Evolutionary conservation across 2,113 vertebrate species (phyloP).

Genomic region (Polypterus senegalus): DNA sequence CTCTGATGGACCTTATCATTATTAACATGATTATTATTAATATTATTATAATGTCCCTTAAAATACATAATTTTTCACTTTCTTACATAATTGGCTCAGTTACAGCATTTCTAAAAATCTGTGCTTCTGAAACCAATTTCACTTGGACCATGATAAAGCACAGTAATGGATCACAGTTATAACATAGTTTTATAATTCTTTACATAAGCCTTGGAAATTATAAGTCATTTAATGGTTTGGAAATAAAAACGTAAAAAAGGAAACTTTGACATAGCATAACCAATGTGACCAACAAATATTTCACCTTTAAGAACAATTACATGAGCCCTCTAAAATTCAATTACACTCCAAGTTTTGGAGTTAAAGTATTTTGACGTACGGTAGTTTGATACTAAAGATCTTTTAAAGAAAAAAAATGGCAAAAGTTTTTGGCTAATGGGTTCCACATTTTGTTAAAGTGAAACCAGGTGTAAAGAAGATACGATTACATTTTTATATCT

Average conservation of each 20-base stretch:
- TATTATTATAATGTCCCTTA: not conserved
- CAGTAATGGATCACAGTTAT: not conserved
- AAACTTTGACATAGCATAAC: not conserved
- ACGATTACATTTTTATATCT: not conserved
- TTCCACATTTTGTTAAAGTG: not conserved
- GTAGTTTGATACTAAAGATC: conserved; percentile 2
- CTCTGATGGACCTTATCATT: not conserved
- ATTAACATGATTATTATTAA: not conserved
- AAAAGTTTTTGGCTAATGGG: not conserved
- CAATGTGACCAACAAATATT: not conserved
- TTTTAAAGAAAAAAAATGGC: not conserved
- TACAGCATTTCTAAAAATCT: no score
- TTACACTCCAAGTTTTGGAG: not conserved
- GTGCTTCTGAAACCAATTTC: conserved; percentile 6
- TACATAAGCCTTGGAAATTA: conserved; percentile 1
- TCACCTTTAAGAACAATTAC: not conserved
- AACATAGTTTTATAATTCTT: not conserved
- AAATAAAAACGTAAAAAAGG: not conserved
- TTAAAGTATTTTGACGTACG: conserved; percentile 2
- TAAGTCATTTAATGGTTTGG: not conserved
- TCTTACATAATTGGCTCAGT: not conserved
- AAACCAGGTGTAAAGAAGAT: not conserved
- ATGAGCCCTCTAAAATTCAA: not conserved
- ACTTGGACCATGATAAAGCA: conserved; percentile 3
- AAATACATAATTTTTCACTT: not conserved